These are phyloP conservation scores for Noctua comes DNA, from an alignment of 2,888 invertebrate species.

Conservation along the genomic window DNA sequence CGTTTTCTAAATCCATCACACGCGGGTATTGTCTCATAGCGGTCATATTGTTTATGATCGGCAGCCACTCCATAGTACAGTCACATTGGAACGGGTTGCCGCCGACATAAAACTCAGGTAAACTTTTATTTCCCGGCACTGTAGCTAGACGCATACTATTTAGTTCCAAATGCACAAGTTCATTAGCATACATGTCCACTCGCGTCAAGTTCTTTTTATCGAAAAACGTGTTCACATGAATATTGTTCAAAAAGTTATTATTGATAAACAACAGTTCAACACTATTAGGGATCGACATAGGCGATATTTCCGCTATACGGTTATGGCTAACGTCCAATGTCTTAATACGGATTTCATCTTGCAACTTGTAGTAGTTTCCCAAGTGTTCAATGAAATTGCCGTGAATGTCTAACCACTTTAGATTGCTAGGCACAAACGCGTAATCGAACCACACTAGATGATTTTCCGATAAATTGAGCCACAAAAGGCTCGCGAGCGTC, in stretches of 20 bases:
- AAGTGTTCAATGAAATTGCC: constrained; percentile 96
- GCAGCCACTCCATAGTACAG: constrained; percentile 98
- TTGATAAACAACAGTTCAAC: constrained; percentile 96
- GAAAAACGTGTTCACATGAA: constrained; percentile 96
- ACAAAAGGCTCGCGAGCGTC: constrained; percentile 95
- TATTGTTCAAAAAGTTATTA: constrained; percentile 95
- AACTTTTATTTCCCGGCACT: constrained; percentile 92
- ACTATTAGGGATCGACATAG: constrained; percentile 96
- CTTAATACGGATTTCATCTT: constrained; percentile 94
- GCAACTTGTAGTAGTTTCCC: constrained; percentile 96
- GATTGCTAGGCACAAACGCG: constrained; percentile 96
- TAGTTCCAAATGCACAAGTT: constrained; percentile 95
- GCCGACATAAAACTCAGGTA: constrained; percentile 97
- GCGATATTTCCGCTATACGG: constrained; percentile 94
- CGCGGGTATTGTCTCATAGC: constrained; percentile 95
- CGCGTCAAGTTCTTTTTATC: constrained; percentile 96
- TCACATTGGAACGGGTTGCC: constrained; percentile 98
- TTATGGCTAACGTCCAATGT: constrained; percentile 97
- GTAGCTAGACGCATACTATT: constrained; percentile 95
- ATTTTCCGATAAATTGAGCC: constrained; percentile 97
- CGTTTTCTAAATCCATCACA: constrained; percentile 96
- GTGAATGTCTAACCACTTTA: constrained; percentile 97
- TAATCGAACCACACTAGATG: constrained; percentile 98
- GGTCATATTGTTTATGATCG: constrained; percentile 96
- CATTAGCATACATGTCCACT: constrained; percentile 97